phyloP scores from a whole-genome alignment of 2,113 vertebrate genomes.

The Elephas maximus region DNA sequence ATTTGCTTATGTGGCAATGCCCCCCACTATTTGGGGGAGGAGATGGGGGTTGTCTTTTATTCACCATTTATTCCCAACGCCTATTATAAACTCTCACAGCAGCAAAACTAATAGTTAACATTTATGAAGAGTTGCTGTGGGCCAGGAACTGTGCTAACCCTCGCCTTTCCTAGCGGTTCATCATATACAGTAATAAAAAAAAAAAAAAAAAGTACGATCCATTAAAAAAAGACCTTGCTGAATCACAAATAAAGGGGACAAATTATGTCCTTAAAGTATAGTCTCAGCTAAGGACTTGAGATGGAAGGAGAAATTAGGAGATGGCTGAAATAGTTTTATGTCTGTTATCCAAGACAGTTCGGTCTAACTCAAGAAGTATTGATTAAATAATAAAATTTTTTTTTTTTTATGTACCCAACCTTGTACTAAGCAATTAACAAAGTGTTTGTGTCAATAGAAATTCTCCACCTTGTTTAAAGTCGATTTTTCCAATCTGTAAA shows the following conservation, averaged over 20 bases:
- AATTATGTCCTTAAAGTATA: slow-evolving; percentile 51
- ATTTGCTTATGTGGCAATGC: slow-evolving; percentile 6
- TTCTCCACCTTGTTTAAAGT: slow-evolving; percentile 30
- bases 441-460: slow-evolving; percentile 44
- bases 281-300: neutral
- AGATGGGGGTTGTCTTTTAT: neutral
- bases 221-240: neutral
- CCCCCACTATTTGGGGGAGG: neutral
- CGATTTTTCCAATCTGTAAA: slow-evolving; percentile 23
- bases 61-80: neutral
- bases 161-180: neutral
- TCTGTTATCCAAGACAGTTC: neutral
- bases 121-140: neutral
- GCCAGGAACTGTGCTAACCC: neutral
- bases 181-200: neutral
- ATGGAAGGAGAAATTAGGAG: slow-evolving; percentile 14
- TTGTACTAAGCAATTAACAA: slow-evolving; percentile 51
- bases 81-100: neutral
- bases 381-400: slow-evolving; percentile 16
- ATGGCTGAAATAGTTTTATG: neutral
- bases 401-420: slow-evolving; percentile 4
- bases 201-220: neutral
- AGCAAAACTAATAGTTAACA: neutral
- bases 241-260: slow-evolving; percentile 40
- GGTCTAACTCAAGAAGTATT: slow-evolving; percentile 22